Percentiles rank a stretch among this genome's conserved stretches.
Conservation (phyloP, 2,113 vertebrate genomes). For the Mirounga angustirostris region DNA sequence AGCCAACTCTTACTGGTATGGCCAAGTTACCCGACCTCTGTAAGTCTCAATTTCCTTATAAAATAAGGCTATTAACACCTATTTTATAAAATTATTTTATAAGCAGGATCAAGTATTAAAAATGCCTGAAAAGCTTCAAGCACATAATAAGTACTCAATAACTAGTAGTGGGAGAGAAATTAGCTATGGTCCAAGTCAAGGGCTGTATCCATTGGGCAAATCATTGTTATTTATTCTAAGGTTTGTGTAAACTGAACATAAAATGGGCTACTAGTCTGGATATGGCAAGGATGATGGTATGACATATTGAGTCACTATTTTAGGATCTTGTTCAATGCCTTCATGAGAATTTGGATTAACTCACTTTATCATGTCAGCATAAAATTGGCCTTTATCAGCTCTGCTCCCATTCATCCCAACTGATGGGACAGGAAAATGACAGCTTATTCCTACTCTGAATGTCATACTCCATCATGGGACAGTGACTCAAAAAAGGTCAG, state of each 20-base stretch:
- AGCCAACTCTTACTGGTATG: background rate
- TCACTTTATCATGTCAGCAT: background rate
- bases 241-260: background rate
- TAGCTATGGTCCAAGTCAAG: background rate
- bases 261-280: background rate
- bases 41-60: background rate
- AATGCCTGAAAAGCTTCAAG: background rate
- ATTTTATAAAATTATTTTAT: conserved; percentile 1
- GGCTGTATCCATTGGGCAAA: background rate
- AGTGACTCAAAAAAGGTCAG: background rate
- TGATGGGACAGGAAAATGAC: background rate
- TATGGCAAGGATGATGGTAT: too few relatives aligned
- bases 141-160: background rate
- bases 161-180: background rate
- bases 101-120: background rate
- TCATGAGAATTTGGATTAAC: background rate
- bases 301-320: background rate
- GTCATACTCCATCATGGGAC: background rate
- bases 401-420: background rate
- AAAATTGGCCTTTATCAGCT: background rate
- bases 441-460: background rate
- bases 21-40: background rate
- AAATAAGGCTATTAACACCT: background rate
- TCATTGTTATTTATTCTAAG: background rate
- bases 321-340: background rate